A percentile compares a stretch with the other conserved stretches of the same genome.
phyloP scores from a whole-genome alignment of 2,888 invertebrate species.

The Drosophila testacea region DNA sequence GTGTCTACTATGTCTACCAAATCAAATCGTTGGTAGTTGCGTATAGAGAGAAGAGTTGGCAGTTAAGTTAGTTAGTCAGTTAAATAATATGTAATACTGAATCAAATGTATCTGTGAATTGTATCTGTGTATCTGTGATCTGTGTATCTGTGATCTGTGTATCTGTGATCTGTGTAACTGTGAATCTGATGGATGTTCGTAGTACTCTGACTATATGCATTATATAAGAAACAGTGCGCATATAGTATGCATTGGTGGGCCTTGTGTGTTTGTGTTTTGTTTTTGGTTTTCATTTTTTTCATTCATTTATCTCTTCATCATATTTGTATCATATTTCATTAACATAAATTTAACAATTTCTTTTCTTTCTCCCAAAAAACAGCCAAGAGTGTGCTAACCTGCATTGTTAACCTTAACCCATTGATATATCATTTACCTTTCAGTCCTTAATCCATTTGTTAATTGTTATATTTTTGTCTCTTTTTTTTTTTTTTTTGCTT shows the following conservation, averaged over 20 bases:
- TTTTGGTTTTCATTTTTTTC: constrained; percentile 14
- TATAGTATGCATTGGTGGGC: constrained; percentile 79
- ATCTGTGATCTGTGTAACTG: constrained; percentile 19
- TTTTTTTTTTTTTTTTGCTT: not conserved
- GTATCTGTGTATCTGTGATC: constrained; percentile 2
- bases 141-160: constrained; percentile 22
- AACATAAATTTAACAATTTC: constrained; percentile 79
- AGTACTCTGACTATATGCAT: constrained; percentile 61
- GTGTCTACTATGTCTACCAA: constrained; percentile 41
- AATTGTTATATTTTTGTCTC: constrained; percentile 31
- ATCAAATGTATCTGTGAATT: constrained; percentile 28
- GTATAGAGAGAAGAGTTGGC: constrained; percentile 29
- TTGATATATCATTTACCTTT: constrained; percentile 79
- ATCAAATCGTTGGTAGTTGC: not conserved
- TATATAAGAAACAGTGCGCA: constrained; percentile 77
- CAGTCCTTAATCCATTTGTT: constrained; percentile 68
- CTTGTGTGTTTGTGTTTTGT: constrained; percentile 59
- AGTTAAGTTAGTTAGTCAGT: constrained; percentile 28
- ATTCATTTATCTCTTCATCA: constrained; percentile 16
- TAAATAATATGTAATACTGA: constrained; percentile 41
- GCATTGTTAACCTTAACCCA: constrained; percentile 46
- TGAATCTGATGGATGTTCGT: constrained; percentile 40
- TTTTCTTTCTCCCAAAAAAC: constrained; percentile 47
- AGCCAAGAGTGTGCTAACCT: constrained; percentile 68
- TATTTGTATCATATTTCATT: constrained; percentile 45